phyloP scores from a whole-genome alignment of 1,140 invertebrate genomes.

The Aphis gossypii region DNA sequence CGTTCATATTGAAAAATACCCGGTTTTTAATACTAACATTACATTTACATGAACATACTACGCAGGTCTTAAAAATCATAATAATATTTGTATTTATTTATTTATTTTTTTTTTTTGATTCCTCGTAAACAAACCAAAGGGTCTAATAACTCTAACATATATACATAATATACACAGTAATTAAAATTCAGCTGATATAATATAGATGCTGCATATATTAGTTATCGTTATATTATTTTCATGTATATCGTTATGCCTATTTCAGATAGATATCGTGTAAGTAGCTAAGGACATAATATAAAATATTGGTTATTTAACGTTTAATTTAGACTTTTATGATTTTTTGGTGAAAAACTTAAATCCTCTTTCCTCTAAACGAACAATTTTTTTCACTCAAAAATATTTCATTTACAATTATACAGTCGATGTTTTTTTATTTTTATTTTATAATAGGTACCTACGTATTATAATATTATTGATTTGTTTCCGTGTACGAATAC shows the following conservation, averaged over 20 bases:
- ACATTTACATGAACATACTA: too few relatives aligned
- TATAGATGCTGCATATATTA: neutral
- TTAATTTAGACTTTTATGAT: neutral
- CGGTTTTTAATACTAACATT: neutral
- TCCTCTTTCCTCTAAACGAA: neutral
- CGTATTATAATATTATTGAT: neutral
- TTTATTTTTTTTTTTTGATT: neutral
- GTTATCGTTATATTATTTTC: too few relatives aligned
- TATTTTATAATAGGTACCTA: neutral
- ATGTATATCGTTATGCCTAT: neutral
- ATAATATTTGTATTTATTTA: too few relatives aligned
- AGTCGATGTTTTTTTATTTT: neutral
- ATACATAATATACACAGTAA: neutral
- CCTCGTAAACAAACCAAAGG: neutral
- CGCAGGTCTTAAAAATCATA: too few relatives aligned
- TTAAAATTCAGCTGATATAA: neutral
- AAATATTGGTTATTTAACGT: too few relatives aligned
- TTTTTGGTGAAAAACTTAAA: neutral
- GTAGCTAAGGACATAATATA: neutral
- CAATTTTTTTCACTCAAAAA: neutral
- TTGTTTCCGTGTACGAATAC: neutral
- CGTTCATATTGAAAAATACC: neutral
- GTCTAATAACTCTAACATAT: too few relatives aligned
- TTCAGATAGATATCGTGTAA: neutral
- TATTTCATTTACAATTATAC: neutral